These are phyloP conservation scores for Sebastes cheni DNA, from an alignment of 2,797 vertebrate species.

Conservation along the genomic window DNA sequence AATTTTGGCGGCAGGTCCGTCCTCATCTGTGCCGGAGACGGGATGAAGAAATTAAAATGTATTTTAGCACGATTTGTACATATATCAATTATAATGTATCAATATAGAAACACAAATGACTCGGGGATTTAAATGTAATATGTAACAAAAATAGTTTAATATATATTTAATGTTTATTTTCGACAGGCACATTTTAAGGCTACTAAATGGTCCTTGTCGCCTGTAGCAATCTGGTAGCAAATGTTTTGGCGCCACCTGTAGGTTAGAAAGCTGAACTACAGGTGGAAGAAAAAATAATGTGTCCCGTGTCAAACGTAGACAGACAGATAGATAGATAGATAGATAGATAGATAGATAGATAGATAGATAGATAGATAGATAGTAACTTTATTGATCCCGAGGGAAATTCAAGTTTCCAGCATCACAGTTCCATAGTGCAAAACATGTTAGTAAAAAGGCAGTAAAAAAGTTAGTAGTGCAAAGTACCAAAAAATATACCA, in stretches of 20 bases:
- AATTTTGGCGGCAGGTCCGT: conserved; percentile 83
- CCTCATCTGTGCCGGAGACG: conserved; percentile 26
- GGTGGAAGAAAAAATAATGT: too few relatives aligned
- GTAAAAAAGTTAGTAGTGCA: too few relatives aligned
- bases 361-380: too few relatives aligned
- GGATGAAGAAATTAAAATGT: not conserved
- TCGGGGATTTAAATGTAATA: accelerated
- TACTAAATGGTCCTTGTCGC: not conserved
- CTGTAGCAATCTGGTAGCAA: too few relatives aligned
- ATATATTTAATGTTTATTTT: not conserved
- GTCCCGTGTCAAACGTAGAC: not conserved
- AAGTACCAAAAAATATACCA: too few relatives aligned
- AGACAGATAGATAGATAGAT: not conserved
- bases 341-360: too few relatives aligned
- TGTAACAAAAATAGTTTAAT: accelerated
- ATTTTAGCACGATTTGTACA: too few relatives aligned
- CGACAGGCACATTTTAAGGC: conserved; percentile 44
- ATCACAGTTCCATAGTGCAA: too few relatives aligned
- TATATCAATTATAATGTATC: accelerated
- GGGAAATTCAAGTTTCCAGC: too few relatives aligned
- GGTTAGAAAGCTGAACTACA: not conserved
- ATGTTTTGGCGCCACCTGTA: conserved; percentile 9
- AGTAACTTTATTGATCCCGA: too few relatives aligned
- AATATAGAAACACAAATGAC: accelerated
- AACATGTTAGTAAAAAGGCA: too few relatives aligned